phyloP scores from a whole-genome alignment of 2,888 invertebrate species.

The Hirtodrosophila trivittata region DNA sequence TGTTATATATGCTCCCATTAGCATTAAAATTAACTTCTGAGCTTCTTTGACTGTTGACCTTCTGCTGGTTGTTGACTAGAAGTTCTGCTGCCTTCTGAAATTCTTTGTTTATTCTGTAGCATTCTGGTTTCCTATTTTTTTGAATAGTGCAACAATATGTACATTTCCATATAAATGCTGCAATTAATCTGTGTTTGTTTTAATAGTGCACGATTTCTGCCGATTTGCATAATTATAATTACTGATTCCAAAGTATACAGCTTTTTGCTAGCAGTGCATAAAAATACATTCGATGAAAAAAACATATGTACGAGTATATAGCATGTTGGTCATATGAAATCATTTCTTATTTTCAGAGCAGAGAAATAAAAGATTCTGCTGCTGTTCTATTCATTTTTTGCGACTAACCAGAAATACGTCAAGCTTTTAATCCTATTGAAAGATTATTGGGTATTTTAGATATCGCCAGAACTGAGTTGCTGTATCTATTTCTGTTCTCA shows the following conservation, averaged over 20 bases:
- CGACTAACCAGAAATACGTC: no score
- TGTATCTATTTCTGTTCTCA: no score
- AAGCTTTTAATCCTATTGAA: no score
- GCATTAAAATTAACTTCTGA: no score
- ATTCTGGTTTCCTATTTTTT: slow-evolving; percentile 4
- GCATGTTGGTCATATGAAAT: not conserved
- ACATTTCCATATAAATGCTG: slow-evolving; percentile 34
- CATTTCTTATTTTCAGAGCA: no score
- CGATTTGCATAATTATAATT: slow-evolving; percentile 54
- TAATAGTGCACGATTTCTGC: slow-evolving; percentile 40
- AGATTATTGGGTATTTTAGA: no score
- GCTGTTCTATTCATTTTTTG: no score
- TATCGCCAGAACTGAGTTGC: no score
- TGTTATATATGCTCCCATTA: not conserved
- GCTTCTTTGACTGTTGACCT: slow-evolving; percentile 16
- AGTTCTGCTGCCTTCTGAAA: no score
- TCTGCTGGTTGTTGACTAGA: slow-evolving; percentile 14
- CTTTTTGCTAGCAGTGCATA: slow-evolving; percentile 10
- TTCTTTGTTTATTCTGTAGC: not conserved
- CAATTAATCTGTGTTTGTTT: slow-evolving; percentile 38
- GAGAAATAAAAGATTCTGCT: no score
- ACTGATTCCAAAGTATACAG: slow-evolving; percentile 3
- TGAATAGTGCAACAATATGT: slow-evolving; percentile 24
- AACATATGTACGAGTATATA: slow-evolving; percentile 1
- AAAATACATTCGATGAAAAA: slow-evolving; percentile 1